Evolutionary conservation across 2,888 invertebrate species (phyloP), one percentile per base, ranked within the genome.

Genomic region (Eupithecia tripunctaria): DNA sequence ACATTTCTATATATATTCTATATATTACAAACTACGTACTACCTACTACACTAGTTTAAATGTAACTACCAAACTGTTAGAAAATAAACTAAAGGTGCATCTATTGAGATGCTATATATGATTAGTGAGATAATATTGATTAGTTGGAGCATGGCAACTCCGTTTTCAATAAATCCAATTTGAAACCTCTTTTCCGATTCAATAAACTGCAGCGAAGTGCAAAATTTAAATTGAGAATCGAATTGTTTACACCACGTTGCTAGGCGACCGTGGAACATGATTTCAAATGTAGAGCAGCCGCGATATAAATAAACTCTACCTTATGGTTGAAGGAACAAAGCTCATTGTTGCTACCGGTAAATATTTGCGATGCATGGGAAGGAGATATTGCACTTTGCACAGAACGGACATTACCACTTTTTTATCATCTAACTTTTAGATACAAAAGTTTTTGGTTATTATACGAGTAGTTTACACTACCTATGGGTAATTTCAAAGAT

Each of bases 201-300:
- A n/a, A 32, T 32, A 27, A 62, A 62, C 15, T 62, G 62, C 62
- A 62, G 8, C 1, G 18, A 62, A 32, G n/a, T 70, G 21, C 68
- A 71, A 29, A 62, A 68, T 69, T 71, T 67, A 27, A 73, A 67
- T 67, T 60, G 0, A 21, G 27, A 70, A 72, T 70, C 64, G 36
- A 75, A 32, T 60, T 51, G 71, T 77, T 75, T 66, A 70, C 68
- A 29, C 60, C 64, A 1, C 41, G 80, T 80, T 77, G 79, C 80
- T 76, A 77, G 68, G 79, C 77, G 75, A 79, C 80, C 47, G 25
- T n/a, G 59, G 27, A 62, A 62, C 36, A 68, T n/a, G 67, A 60
- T 67, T 67, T 41, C 43, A 56, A 75, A 76, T 74, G 63, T 51
- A 51, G 74, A 67, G 51, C 72, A 70, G 62, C 25, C 15, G 12